Percentiles rank a stretch among this genome's conserved stretches.
Conservation (phyloP, 2,113 vertebrate genomes). For the Cyprinodon tularosa region DNA sequence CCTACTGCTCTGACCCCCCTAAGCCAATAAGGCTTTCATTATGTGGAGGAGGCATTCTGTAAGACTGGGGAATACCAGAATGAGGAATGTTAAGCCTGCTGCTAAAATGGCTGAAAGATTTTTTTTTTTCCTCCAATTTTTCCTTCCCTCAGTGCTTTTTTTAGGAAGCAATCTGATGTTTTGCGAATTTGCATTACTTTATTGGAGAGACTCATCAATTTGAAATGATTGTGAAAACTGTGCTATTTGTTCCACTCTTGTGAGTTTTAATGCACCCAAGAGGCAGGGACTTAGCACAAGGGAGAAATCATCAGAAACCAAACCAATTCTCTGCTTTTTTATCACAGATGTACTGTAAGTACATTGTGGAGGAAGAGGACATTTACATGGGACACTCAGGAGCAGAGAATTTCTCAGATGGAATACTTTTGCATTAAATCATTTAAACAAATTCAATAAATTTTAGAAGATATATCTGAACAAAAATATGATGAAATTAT, state of each 20-base stretch:
- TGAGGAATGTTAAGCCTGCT: constrained; percentile 29
- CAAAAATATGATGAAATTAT: too few relatives aligned
- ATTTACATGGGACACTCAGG: neutral
- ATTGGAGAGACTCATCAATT: constrained; percentile 70
- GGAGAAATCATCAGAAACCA: constrained; percentile 51
- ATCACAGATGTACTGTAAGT: constrained; percentile 13
- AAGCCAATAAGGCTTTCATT: constrained; percentile 66
- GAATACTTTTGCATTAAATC: too few relatives aligned
- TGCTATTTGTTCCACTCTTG: constrained; percentile 69
- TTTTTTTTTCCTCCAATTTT: neutral
- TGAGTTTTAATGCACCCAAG: constrained; percentile 73
- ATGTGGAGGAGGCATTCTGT: constrained; percentile 55
- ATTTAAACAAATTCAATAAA: neutral
- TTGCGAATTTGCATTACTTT: constrained; percentile 71
- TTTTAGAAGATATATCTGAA: too few relatives aligned
- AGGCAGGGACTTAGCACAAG: constrained; percentile 55
- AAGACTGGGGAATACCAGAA: constrained; percentile 52
- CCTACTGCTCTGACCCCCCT: constrained; percentile 38
- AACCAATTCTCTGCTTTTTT: constrained; percentile 29
- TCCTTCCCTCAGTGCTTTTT: constrained; percentile 46
- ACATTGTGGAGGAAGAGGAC: constrained; percentile 6
- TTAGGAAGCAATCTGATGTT: constrained; percentile 65
- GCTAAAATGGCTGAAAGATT: constrained; percentile 65
- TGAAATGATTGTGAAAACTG: constrained; percentile 67
- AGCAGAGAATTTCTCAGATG: constrained; percentile 1